These are phyloP conservation scores for Pitta sordida DNA, from an alignment of 2,113 vertebrate species.

Conservation along the genomic window DNA sequence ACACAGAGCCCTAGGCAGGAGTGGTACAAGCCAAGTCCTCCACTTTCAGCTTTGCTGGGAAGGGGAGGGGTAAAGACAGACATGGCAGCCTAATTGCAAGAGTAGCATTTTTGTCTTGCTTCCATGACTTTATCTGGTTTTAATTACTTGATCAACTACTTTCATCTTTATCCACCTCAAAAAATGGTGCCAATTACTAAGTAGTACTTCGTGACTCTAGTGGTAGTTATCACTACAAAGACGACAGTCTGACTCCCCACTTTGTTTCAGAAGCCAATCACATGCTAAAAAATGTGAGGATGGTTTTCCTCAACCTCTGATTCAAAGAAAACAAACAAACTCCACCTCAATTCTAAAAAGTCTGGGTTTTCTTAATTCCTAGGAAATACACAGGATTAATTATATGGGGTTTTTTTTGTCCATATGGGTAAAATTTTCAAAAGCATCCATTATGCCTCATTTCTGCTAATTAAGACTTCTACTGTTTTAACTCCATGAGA, in stretches of 20 bases:
- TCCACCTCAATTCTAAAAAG: not conserved
- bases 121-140: not conserved
- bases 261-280: not conserved
- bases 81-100: not conserved
- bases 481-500: not conserved
- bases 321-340: not conserved
- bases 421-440: not conserved
- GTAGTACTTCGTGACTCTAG: not conserved
- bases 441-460: not conserved
- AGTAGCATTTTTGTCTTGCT: not conserved
- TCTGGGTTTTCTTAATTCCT: not conserved
- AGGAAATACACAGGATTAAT: not conserved
- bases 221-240: not conserved
- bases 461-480: not conserved
- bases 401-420: not conserved
- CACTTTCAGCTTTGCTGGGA: not conserved
- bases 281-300: not conserved
- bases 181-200: not conserved
- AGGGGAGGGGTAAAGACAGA: not conserved
- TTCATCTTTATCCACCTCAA: not conserved
- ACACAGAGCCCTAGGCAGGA: conserved; percentile 37
- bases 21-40: not conserved
- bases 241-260: not conserved
- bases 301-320: not conserved
- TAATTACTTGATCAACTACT: not conserved